Percentiles rank a stretch among this genome's conserved stretches.
Evolutionary conservation across 2,113 vertebrate genomes (phyloP).

Genomic region (Heterocephalus glaber): DNA sequence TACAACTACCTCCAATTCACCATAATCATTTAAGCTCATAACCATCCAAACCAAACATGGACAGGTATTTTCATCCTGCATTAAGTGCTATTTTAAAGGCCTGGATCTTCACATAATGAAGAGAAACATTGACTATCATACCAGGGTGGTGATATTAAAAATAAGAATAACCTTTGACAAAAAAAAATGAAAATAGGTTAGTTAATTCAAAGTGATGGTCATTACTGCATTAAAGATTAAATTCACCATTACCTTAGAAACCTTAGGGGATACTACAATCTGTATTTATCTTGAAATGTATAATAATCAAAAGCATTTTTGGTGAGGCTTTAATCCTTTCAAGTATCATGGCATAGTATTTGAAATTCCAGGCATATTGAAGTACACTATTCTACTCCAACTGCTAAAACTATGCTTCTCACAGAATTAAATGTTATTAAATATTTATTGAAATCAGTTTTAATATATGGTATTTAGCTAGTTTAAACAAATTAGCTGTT

Average conservation of each 20-base stretch:
- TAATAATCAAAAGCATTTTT: slow-evolving; percentile 38
- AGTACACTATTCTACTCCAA: not conserved
- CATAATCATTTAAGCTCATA: slow-evolving; percentile 43
- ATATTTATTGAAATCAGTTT: slow-evolving; percentile 13
- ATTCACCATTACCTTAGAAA: slow-evolving; percentile 24
- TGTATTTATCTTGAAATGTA: slow-evolving; percentile 34
- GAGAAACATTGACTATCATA: slow-evolving; percentile 60
- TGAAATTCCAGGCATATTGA: not conserved
- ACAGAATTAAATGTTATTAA: not conserved
- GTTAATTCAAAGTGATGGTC: slow-evolving; percentile 28
- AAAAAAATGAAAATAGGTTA: slow-evolving; percentile 11
- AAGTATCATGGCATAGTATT: not conserved
- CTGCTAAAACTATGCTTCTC: not conserved
- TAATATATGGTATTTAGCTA: not conserved
- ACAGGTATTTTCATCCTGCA: not conserved
- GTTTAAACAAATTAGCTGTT: not conserved
- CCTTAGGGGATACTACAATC: not conserved
- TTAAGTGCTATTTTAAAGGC: slow-evolving; percentile 42
- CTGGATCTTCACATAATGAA: slow-evolving; percentile 30
- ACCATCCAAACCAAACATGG: slow-evolving; percentile 59
- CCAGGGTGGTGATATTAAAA: slow-evolving; percentile 50
- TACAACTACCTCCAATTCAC: slow-evolving; percentile 29
- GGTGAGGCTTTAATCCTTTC: slow-evolving; percentile 15
- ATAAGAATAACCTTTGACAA: slow-evolving; percentile 60
- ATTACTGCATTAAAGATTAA: slow-evolving; percentile 38